phyloP scores from a whole-genome alignment of 1,140 invertebrate species.

The Sinella curviseta region DNA sequence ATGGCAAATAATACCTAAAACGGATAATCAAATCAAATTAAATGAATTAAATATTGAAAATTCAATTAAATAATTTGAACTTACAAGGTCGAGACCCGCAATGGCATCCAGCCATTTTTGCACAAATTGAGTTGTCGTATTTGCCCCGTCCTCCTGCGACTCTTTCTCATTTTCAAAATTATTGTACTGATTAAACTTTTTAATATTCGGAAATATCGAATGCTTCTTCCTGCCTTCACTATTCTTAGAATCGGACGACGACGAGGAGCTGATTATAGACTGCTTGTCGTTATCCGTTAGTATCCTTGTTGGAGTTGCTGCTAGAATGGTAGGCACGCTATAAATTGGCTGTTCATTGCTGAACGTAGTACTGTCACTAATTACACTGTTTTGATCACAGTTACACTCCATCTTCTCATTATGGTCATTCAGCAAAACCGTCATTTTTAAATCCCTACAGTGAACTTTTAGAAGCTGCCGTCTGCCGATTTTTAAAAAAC shows the following conservation, averaged over 20 bases:
- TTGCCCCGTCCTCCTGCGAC: background rate
- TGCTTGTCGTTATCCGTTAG: background rate
- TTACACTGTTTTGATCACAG: background rate
- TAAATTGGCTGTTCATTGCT: background rate
- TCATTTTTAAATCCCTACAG: background rate
- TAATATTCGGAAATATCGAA: background rate
- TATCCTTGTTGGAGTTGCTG: background rate
- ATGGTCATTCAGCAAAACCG: background rate
- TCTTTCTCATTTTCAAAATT: background rate
- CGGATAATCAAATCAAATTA: background rate
- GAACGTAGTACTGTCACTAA: background rate
- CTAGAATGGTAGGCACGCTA: background rate
- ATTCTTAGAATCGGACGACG: background rate
- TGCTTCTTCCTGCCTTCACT: background rate
- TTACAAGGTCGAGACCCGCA: background rate
- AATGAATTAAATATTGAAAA: too few relatives aligned
- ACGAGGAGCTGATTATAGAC: background rate
- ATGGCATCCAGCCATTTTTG: background rate
- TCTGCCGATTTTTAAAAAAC: too few relatives aligned
- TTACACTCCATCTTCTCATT: background rate
- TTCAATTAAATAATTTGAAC: background rate
- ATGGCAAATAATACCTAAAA: background rate
- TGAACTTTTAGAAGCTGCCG: background rate
- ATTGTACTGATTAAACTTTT: background rate
- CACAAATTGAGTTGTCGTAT: background rate